Evolutionary conservation across 2,797 vertebrate genomes (phyloP).

Genomic region (Poecile montanus): DNA sequence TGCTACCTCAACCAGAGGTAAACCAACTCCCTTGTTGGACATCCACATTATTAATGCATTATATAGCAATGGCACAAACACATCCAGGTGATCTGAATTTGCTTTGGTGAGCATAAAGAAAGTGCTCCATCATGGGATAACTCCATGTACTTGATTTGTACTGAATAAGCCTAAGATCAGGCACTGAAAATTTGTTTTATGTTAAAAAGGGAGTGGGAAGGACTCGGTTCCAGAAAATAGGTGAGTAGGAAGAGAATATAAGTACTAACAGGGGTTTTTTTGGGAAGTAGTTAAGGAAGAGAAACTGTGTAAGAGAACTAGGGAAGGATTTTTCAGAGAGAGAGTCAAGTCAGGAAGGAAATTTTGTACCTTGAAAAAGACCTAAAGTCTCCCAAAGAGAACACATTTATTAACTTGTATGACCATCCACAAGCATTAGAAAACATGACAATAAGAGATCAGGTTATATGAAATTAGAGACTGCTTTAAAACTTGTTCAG

Average conservation of each 20-base stretch:
- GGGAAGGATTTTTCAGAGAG: not conserved
- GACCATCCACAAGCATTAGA: not conserved
- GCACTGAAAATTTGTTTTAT: not conserved
- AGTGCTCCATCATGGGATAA: not conserved
- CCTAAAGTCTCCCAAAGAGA: not conserved
- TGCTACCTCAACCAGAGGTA: not conserved
- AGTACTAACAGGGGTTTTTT: not conserved
- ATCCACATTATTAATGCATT: fast-evolving
- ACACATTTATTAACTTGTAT: not conserved
- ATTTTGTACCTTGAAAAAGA: not conserved
- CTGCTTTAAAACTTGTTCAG: not conserved
- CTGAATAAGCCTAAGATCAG: not conserved
- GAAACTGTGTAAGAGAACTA: not conserved
- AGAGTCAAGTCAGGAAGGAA: not conserved
- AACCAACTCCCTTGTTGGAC: not conserved
- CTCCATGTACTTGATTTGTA: not conserved
- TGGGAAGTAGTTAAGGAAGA: not conserved
- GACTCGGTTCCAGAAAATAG: not conserved
- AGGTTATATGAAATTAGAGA: not conserved
- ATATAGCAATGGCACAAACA: not conserved
- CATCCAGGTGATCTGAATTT: not conserved
- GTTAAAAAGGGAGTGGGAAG: not conserved
- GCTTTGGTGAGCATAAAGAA: not conserved
- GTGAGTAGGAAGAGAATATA: not conserved
- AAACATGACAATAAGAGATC: not conserved